These are phyloP conservation scores for Labia minor DNA, from an alignment of 2,888 invertebrate species.

Conservation along the genomic window DNA sequence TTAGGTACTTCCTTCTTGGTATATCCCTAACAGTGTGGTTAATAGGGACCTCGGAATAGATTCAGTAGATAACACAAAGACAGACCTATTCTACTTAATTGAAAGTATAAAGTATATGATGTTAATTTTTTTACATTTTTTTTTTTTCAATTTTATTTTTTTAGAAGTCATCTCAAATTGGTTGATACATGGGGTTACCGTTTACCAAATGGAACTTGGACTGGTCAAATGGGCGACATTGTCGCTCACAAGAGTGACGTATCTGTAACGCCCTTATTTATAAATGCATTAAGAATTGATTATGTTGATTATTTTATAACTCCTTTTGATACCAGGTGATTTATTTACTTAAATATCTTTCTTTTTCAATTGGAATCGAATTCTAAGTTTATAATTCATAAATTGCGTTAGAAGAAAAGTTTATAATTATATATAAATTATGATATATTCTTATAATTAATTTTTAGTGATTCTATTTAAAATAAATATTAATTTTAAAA, in stretches of 20 bases:
- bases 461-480: background rate
- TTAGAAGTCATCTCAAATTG: conserved; percentile 31
- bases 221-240: conserved; percentile 45
- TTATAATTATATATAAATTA: background rate
- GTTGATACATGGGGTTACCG: conserved; percentile 42
- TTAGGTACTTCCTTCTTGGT: no score
- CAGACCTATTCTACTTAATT: no score
- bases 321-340: background rate
- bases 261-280: conserved; percentile 32
- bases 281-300: conserved; percentile 27
- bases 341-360: no score
- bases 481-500: conserved; percentile 27
- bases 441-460: background rate
- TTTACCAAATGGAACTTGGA: conserved; percentile 43
- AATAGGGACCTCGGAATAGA: no score
- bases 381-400: no score
- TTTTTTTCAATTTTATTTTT: no score
- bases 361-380: no score
- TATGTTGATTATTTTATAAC: background rate
- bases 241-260: conserved; percentile 46
- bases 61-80: no score
- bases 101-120: no score
- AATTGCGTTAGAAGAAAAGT: no score
- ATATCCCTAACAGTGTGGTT: no score
- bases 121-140: no score